Evolutionary conservation across 1,140 invertebrate genomes (phyloP), one percentile per base, ranked within the genome.

Genomic region (Pachypsylla venusta): DNA sequence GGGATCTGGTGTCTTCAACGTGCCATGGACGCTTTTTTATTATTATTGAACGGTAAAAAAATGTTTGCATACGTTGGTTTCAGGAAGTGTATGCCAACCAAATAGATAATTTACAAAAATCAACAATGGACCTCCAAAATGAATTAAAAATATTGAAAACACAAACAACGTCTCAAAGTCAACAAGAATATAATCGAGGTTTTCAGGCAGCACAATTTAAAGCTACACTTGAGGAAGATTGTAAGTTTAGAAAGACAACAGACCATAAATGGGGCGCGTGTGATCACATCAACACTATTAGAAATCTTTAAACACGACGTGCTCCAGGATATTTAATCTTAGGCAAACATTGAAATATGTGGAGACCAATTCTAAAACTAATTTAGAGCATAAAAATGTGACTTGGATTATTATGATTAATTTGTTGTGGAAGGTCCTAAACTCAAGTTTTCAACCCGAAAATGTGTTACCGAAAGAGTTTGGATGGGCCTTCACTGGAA

Each of bases 91-190:
- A 48, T n/a, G 42, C 42, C 22, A 48, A 19, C 22, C 42, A 48
- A 5, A 48, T 48, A 48, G 42, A 48, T 19, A 48, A 48, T n/a
- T 48, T 48, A n/a, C 42, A 48, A 4, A 48, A 48, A 22, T 10
- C 42, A 5, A 48, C 42, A 7, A 19, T 48, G 22, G 42, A 48
- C 4, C 42, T 48, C 5, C 42, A 48, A 48, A 48, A 48, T 22
- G 42, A 48, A n/a, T 48, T 48, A n/a, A 22, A 48, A 48, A 48
- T n/a, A 48, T 7, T 48, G 42, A 48, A 48, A 48, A 22, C 42
- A 19, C n/a, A 48, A 4, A 22, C 42, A 4, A 5, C 22, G 42
- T 7, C 4, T 48, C 16, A 5, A n/a, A 48, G 22, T 22, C 42
- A 48, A 48, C n/a, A 5, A n/a, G 42, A 48, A 19, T 48, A 48